Evolutionary conservation across 1,140 invertebrate genomes (phyloP), one percentile per base, ranked within the genome.

Genomic region (Lasioglossum baleicum): DNA sequence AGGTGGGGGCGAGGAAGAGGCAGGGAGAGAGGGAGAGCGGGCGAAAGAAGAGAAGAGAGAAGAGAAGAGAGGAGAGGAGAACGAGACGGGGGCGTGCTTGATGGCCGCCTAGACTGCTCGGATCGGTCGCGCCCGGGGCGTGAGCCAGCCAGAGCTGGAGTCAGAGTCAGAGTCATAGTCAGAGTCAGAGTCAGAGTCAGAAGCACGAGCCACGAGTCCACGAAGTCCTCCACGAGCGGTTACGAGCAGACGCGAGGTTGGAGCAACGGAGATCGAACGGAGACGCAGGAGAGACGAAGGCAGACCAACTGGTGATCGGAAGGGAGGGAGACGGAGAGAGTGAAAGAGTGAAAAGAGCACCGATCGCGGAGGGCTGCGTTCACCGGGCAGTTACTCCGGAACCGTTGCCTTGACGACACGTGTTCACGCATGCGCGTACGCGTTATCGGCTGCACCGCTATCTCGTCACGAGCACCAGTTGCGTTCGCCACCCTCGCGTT

Each of bases 321-420:
- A 70, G 22, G 22, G 69, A 51, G 67, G 79, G 78, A 53, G 86
- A 75, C 63, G 77, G 72, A 64, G 60, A 67, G 74, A 72, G 75
- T 67, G 75, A 85, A 65, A 40, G 26, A 22, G 53, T n/a, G 67
- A 70, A 67, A 72, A 74, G 69, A 85, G 68, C 72, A 70, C 65
- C 80, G 82, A 83, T 81, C 85, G 89, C 83, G 88, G 89, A 89
- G 90, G 86, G 82, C 86, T 84, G 83, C 85, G 88, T 76, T 84
- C 86, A 82, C 83, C 90, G 85, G 89, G 84, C 92, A 93, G 92
- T 93, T 91, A 92, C 90, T 92, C 90, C 89, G 90, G 90, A 92
- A 92, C 92, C 92, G 92, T 93, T 92, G 92, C 92, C 92, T 92
- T 91, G 91, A 89, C 92, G 89, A 93, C 92, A 92, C 90, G 90